Evolutionary conservation across 2,888 invertebrate species (phyloP).

Genomic region (Cantharis lateralis): DNA sequence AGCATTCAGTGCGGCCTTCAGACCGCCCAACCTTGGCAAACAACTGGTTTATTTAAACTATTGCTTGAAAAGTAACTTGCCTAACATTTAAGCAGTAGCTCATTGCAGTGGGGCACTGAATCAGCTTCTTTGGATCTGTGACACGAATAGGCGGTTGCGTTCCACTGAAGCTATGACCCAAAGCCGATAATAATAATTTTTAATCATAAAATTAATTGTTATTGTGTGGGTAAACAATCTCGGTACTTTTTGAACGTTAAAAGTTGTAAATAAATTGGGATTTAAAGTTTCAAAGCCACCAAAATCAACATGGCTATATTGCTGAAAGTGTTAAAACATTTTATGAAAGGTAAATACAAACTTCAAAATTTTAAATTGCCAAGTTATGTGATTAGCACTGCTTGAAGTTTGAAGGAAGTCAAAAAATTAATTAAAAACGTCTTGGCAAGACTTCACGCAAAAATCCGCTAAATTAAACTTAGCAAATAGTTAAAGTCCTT

Average conservation of each 20-base stretch:
- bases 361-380: neutral
- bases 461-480: neutral
- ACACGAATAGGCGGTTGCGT: too few relatives aligned
- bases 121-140: too few relatives aligned
- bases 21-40: too few relatives aligned
- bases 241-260: neutral
- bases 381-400: neutral
- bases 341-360: neutral
- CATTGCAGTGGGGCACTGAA: too few relatives aligned
- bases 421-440: neutral
- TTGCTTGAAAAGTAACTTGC: too few relatives aligned
- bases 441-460: neutral
- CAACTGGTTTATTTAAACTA: too few relatives aligned
- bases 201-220: neutral
- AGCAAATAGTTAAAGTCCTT: neutral
- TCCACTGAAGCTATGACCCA: too few relatives aligned
- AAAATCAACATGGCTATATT: neutral
- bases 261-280: neutral
- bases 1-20: too few relatives aligned
- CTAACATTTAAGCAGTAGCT: too few relatives aligned
- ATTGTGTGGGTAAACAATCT: neutral
- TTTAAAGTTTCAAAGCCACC: neutral
- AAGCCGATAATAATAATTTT: constrained; percentile 10
- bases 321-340: neutral
- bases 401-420: neutral